Base-by-base conservation (phyloP, 2,888 invertebrate genomes). In the Ceraclea dissimilis region DNA sequence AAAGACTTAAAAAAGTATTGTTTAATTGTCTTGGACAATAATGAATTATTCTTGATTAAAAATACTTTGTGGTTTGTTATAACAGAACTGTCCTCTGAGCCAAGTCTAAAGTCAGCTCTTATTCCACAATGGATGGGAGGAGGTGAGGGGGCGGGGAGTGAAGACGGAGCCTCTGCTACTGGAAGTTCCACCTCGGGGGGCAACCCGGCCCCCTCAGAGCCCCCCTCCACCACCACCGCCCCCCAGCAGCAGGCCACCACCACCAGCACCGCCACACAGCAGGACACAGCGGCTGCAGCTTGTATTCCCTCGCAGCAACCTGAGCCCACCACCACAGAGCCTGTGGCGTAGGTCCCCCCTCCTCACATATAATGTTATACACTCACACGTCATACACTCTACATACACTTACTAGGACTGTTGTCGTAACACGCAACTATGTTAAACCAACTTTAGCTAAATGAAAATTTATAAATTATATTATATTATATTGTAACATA, bases 101-200 rank as follows among this genome's bases (percentile, higher is more conserved):
- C 57, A 2, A 49, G 49, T 18, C 51, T 62, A 21, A 60, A 60
- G 39, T 33, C 56, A 11, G 50, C 55, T 43, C 49, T 62, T 48
- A 58, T 62, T 31, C 61, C 61, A 2, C 49, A 56, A n/a, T 60
- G 61, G 61, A 57, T 62, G 56, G 58, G 51, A 20, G 56, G 51
- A 2, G 57, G 50, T 18, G 51, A 39, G 2, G 52, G 34, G 33
- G 33, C 33, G 18, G 31, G 26, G 11, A 52, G 10, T 44, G 56
- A 46, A 46, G 60, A 16, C 13, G 48, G 52, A 26, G 52, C 49
- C 4, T 54, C 51, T n/a, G 59, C 51, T 4, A 33, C 55, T 0
- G 56, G 43, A n/a, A 33, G 48, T 21, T 48, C 51, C 19, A 44
- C 47, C 20, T 26, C 52, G 10, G 47, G 2, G 16, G 50, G 4